A percentile compares a stretch with the other conserved stretches of the same genome.
Conservation (phyloP, 1,140 invertebrate genomes). For the honey bee (Apis mellifera) region DNA sequence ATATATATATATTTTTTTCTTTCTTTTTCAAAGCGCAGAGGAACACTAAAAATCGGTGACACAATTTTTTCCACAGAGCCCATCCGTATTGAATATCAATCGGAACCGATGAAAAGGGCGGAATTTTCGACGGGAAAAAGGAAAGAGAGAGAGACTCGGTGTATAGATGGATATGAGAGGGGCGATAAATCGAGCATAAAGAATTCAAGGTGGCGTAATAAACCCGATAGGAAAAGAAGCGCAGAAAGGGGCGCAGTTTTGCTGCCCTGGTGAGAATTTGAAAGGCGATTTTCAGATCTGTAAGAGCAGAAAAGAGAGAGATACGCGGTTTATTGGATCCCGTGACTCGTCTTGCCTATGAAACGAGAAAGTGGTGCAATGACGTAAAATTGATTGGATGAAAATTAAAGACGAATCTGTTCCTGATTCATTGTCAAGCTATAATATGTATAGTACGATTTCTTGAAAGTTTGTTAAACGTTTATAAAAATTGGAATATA, state of each 20-base stretch:
- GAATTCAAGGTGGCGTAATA: constrained; percentile 26
- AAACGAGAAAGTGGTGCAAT: constrained; percentile 16
- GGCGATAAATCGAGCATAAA: constrained; percentile 26
- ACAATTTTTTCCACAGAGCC: not conserved
- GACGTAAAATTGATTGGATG: not conserved
- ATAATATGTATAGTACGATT: too few relatives aligned
- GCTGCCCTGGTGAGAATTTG: constrained; percentile 20
- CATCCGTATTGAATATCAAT: not conserved
- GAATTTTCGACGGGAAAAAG: not conserved
- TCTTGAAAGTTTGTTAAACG: too few relatives aligned
- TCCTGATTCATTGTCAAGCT: too few relatives aligned
- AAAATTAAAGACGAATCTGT: too few relatives aligned
- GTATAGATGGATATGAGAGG: constrained; percentile 7
- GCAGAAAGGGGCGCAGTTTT: constrained; percentile 1
- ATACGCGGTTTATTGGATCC: constrained; percentile 23
- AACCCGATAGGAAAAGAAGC: constrained; percentile 3
- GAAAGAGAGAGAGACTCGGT: too few relatives aligned
- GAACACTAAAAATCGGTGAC: not conserved
- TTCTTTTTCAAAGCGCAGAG: not conserved
- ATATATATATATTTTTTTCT: not conserved
- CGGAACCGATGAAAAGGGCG: not conserved
- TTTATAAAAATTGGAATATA: too few relatives aligned
- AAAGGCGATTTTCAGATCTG: constrained; percentile 2
- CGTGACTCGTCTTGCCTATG: not conserved
- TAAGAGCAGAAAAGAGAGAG: constrained; percentile 2